These are phyloP conservation scores for Brachionus asplanchnoidis DNA, from an alignment of 1,140 invertebrate genomes.

Conservation along the genomic window DNA sequence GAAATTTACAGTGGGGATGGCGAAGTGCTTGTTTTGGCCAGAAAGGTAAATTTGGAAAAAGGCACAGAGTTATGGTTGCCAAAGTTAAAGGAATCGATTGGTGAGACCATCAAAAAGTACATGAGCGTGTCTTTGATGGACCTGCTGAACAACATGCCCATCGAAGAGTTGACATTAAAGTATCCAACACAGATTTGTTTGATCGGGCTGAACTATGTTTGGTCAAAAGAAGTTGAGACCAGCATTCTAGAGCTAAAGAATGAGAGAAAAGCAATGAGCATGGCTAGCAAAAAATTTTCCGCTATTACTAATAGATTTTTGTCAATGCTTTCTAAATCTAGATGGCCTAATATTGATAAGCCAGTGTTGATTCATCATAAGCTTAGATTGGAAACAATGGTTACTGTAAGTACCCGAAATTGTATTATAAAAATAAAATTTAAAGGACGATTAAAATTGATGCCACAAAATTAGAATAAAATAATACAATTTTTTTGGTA, in stretches of 20 bases:
- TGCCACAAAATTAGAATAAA: too few species aligned
- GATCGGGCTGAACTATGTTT: conserved; percentile 48
- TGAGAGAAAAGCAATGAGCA: conserved; percentile 53
- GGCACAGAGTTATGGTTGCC: conserved; percentile 54
- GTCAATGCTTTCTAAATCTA: conserved; percentile 46
- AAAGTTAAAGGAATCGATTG: conserved; percentile 50
- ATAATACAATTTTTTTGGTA: too few species aligned
- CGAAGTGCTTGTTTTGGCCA: conserved; percentile 48
- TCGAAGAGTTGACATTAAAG: conserved; percentile 54
- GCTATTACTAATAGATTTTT: conserved; percentile 48
- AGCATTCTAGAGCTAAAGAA: conserved; percentile 52
- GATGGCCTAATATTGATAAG: conserved; percentile 50
- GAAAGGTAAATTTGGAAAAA: conserved; percentile 51
- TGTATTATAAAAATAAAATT: too few species aligned
- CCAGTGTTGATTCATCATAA: conserved; percentile 52
- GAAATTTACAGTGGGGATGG: conserved; percentile 52
- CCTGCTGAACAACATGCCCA: conserved; percentile 48
- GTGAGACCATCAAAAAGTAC: conserved; percentile 48
- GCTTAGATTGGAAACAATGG: conserved; percentile 52
- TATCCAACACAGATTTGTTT: conserved; percentile 44
- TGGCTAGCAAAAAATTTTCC: conserved; percentile 49
- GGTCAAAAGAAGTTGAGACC: conserved; percentile 54
- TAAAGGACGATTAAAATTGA: too few species aligned
- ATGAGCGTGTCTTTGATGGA: conserved; percentile 50
- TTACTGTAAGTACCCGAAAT: conserved; percentile 46